These are phyloP conservation scores for Recurvirostra avosetta DNA, from an alignment of 2,113 vertebrate genomes.

Conservation along the genomic window DNA sequence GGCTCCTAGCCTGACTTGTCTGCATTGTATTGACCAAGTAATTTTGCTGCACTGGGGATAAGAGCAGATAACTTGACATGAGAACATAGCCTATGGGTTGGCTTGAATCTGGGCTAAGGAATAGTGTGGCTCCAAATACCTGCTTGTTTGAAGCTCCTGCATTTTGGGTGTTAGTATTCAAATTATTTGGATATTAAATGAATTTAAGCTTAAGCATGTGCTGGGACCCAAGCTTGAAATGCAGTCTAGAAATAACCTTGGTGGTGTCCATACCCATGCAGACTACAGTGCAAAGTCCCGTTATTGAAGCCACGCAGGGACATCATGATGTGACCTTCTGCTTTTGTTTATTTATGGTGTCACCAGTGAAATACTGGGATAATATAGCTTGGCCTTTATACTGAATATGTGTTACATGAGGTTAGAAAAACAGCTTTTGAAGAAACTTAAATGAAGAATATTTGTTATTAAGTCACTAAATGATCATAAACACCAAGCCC, in stretches of 20 bases:
- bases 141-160: background rate
- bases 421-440: background rate
- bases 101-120: background rate
- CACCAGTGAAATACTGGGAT: background rate
- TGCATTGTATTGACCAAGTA: background rate
- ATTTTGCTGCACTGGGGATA: background rate
- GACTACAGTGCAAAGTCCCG: background rate
- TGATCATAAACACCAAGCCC: background rate
- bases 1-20: background rate
- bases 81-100: background rate
- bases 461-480: background rate
- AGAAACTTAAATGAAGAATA: background rate
- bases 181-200: background rate
- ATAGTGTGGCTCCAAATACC: background rate
- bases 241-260: background rate
- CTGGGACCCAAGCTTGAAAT: background rate
- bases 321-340: background rate
- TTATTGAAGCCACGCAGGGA: background rate
- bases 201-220: background rate
- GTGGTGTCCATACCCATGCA: background rate
- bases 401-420: background rate
- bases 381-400: background rate
- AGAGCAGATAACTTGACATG: background rate
- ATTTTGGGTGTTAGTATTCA: background rate
- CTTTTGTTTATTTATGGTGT: background rate